phyloP scores from a whole-genome alignment of 2,797 vertebrate species.

The Agapornis canus region DNA sequence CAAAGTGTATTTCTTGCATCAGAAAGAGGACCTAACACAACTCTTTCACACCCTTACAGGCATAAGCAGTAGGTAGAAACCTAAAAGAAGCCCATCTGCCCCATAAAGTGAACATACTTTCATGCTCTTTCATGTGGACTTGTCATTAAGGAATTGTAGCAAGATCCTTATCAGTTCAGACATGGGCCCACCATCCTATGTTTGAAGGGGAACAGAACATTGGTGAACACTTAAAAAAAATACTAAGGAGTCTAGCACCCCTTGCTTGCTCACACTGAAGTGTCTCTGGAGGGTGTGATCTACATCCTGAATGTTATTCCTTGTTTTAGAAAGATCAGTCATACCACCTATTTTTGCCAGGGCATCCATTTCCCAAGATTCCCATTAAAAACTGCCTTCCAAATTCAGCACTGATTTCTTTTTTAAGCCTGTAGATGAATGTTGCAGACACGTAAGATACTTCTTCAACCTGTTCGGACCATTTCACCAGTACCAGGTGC shows the following conservation, averaged over 20 bases:
- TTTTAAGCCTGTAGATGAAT: background rate
- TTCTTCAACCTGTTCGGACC: background rate
- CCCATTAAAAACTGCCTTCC: background rate
- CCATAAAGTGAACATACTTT: background rate
- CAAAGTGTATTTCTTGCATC: background rate
- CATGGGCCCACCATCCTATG: background rate
- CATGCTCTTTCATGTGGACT: background rate
- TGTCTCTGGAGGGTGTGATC: background rate
- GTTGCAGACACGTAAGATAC: background rate
- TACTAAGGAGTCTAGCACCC: background rate
- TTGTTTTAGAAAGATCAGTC: background rate
- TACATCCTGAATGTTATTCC: background rate
- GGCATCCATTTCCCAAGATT: background rate
- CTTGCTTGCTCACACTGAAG: background rate
- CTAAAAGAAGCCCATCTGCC: background rate
- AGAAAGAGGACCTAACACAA: background rate
- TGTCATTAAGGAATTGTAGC: background rate
- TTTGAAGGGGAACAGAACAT: background rate
- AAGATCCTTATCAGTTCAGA: background rate
- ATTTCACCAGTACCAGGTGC: background rate
- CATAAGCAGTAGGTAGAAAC: background rate
- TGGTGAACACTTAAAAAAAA: background rate
- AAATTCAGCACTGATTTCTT: background rate
- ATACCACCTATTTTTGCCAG: background rate
- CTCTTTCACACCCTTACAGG: background rate